Base-by-base conservation (phyloP, 2,113 vertebrate species). In the Toxotes jaculatrix region DNA sequence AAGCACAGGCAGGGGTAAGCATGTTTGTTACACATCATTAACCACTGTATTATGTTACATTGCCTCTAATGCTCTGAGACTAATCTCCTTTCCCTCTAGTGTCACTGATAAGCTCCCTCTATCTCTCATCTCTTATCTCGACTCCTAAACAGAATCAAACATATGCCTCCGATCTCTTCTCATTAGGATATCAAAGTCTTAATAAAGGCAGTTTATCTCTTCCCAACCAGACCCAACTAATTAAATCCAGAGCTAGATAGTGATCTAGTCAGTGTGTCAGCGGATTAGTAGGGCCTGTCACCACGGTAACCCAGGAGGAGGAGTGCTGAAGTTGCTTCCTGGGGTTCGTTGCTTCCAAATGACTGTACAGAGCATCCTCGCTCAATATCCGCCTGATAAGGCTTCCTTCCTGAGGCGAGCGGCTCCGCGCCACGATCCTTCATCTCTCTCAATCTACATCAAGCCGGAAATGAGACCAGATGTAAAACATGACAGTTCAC, bases 211-310 rank as follows among this genome's bases (percentile, higher is more conserved):
- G 61, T 85, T 94, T 93, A 94, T 94, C 93, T 93, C 70, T 38
- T 82, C 74, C 74, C 51, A 79, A 56, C 63, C 86, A 94, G 91
- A 51, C 86, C 69, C 73, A 38, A 84, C 89, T 94, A 94, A 94
- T 93, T 93, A 87, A 94, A 94, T 94, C 77, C 87, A 87, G 87
- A 91, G 84, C 62, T 38, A 55, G 91, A 91, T 93, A 83, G 80
- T n/a, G 21, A 94, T 94, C 93, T 88, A 63, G 77, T 65, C 56
- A 93, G 92, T 84, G 90, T 94, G 92, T 92, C 92, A 92, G 87
- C 90, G 87, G 93, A 94, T 94, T 94, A 93, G 85, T 88, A 69
- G 72, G 71, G 81, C 74, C 79, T 88, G 89, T 94, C 91, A 76
- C 91, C 87, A 88, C 70, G 57, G 89, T 90, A 93, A 93, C 93